Percentiles rank a stretch among this genome's conserved stretches.
These are phyloP conservation scores for Psilopsiagon aymara DNA, from an alignment of 2,113 vertebrate species.

Conservation along the genomic window DNA sequence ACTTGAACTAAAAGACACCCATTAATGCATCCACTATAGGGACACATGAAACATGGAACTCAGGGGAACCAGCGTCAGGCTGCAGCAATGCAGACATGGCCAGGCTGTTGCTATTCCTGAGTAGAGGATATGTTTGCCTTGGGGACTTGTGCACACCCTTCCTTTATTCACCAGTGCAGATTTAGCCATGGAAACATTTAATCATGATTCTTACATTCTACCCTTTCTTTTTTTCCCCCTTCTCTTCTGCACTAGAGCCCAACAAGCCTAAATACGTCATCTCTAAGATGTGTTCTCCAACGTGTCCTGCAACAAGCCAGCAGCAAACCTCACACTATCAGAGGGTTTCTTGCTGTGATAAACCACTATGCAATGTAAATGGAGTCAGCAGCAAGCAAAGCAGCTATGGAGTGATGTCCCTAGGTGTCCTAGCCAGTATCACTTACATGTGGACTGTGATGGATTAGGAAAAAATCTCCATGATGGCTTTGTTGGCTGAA, in stretches of 20 bases:
- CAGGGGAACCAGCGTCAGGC: neutral
- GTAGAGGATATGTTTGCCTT: neutral
- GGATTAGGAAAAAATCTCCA: neutral
- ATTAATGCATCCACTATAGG: neutral
- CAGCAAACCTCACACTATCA: neutral
- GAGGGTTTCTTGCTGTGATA: conserved; percentile 37
- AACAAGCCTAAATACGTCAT: conserved; percentile 25
- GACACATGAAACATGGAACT: neutral
- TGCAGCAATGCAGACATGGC: neutral
- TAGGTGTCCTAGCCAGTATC: conserved; percentile 14
- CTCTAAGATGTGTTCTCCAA: conserved; percentile 57
- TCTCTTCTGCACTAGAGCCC: neutral
- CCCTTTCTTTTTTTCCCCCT: neutral
- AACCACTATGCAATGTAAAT: conserved; percentile 47
- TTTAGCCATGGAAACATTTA: neutral
- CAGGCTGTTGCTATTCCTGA: neutral
- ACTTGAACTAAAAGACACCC: neutral
- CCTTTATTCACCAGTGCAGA: neutral
- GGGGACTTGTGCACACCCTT: no score
- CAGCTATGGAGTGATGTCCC: neutral
- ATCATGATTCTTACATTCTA: neutral
- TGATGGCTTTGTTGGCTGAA: neutral
- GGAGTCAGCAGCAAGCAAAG: conserved; percentile 25
- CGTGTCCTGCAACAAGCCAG: neutral
- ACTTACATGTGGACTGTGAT: neutral